A percentile compares a stretch with the other conserved stretches of the same genome.
phyloP scores from a whole-genome alignment of 2,113 vertebrate genomes.

The Lota lota region DNA sequence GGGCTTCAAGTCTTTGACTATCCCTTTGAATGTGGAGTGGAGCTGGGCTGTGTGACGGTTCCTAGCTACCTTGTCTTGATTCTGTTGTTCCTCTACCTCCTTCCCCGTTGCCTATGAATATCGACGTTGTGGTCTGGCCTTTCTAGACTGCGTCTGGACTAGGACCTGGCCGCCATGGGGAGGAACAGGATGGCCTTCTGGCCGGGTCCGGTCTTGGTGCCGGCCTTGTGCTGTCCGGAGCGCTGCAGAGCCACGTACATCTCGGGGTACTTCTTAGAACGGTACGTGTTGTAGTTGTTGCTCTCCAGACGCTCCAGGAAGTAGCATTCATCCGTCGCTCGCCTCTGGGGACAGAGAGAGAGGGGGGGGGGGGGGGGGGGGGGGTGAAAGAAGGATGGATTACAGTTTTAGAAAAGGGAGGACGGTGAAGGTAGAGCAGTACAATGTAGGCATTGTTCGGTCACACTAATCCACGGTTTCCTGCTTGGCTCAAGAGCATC shows the following conservation, averaged over 20 bases:
- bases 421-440: no score
- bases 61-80: no score
- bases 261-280: conserved; percentile 88
- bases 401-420: no score
- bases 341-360: conserved; percentile 79
- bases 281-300: conserved; percentile 98
- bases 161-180: conserved; percentile 92
- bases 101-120: no score
- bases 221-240: conserved; percentile 92
- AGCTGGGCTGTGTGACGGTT: no score
- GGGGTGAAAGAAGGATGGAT: no score
- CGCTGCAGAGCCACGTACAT: conserved; percentile 98
- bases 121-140: neutral
- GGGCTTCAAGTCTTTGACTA: no score
- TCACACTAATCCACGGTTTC: no score
- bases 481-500: no score
- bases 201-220: conserved; percentile 88
- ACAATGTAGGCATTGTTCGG: no score
- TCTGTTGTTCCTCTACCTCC: no score
- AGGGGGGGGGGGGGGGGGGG: conserved; percentile 10
- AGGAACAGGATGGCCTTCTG: conserved; percentile 99
- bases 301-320: conserved; percentile 92
- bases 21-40: no score
- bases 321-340: conserved; percentile 92
- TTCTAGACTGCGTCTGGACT: conserved; percentile 44